phyloP scores from a whole-genome alignment of 1,140 invertebrate species.

The Chrysoperla carnea region DNA sequence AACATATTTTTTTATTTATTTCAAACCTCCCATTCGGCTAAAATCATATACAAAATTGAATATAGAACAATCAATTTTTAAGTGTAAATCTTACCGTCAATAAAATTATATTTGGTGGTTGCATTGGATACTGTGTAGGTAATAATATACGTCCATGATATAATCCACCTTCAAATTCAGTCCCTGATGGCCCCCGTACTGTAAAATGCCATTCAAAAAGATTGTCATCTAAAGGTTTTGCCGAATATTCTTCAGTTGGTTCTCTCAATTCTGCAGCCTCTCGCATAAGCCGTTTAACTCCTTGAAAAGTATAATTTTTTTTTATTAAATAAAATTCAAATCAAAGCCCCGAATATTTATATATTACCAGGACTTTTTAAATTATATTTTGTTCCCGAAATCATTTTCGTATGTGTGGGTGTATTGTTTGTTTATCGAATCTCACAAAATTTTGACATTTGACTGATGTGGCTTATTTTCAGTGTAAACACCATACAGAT shows the following conservation, averaged over 20 bases:
- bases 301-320: conserved; percentile 26
- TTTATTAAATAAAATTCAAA: not conserved
- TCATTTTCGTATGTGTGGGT: too few species aligned
- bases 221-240: conserved; percentile 85
- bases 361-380: too few species aligned
- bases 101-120: conserved; percentile 89
- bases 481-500: too few species aligned
- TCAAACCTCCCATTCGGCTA: conserved; percentile 93
- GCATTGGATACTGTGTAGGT: conserved; percentile 91
- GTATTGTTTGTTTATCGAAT: too few species aligned
- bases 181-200: conserved; percentile 66
- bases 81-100: conserved; percentile 49
- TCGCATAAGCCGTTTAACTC: conserved; percentile 85
- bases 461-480: too few species aligned
- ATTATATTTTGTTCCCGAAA: too few species aligned
- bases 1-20: conserved; percentile 86
- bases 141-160: conserved; percentile 87
- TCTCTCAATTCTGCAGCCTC: conserved; percentile 76
- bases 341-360: not conserved
- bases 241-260: conserved; percentile 80
- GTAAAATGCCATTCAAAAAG: conserved; percentile 98
- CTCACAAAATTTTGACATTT: too few species aligned
- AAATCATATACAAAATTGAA: conserved; percentile 12
- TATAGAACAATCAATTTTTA: not conserved
- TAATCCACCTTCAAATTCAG: conserved; percentile 77